Evolutionary conservation across 2,888 invertebrate species (phyloP).

Genomic region (Idaea dimidiata): DNA sequence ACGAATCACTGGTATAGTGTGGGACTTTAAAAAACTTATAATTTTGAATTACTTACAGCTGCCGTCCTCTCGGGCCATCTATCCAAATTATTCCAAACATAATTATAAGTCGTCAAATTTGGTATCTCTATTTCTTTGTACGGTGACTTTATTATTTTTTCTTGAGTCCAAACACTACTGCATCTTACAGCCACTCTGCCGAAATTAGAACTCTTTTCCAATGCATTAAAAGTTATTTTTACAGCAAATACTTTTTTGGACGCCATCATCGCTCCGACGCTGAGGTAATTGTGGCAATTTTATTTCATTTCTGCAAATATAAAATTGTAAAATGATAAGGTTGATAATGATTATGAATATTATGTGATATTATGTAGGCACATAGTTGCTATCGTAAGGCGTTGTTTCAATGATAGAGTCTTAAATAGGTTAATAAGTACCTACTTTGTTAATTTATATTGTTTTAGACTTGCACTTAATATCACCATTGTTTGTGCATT

Average conservation of each 20-base stretch:
- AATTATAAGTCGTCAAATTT: constrained; percentile 80
- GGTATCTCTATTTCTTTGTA: constrained; percentile 74
- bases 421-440: no score
- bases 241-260: constrained; percentile 45
- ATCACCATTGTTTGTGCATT: no score
- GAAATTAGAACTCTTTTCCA: constrained; percentile 40
- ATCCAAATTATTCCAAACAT: constrained; percentile 82
- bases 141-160: constrained; percentile 69
- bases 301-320: constrained; percentile 19
- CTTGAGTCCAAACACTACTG: constrained; percentile 58
- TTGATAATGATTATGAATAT: constrained; percentile 20
- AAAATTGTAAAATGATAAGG: constrained; percentile 18
- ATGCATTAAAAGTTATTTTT: constrained; percentile 40
- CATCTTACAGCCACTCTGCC: constrained; percentile 40
- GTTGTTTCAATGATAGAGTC: not conserved
- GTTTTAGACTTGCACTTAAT: no score
- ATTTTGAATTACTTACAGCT: constrained; percentile 74
- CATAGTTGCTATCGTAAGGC: not conserved
- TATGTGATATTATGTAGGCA: constrained; percentile 20
- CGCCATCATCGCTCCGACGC: constrained; percentile 30
- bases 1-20: no score
- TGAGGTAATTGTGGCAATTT: constrained; percentile 10
- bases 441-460: no score
- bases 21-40: constrained; percentile 3
- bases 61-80: constrained; percentile 84